phyloP scores from a whole-genome alignment of 2,888 invertebrate species.

The Exocentrus adspersus region DNA sequence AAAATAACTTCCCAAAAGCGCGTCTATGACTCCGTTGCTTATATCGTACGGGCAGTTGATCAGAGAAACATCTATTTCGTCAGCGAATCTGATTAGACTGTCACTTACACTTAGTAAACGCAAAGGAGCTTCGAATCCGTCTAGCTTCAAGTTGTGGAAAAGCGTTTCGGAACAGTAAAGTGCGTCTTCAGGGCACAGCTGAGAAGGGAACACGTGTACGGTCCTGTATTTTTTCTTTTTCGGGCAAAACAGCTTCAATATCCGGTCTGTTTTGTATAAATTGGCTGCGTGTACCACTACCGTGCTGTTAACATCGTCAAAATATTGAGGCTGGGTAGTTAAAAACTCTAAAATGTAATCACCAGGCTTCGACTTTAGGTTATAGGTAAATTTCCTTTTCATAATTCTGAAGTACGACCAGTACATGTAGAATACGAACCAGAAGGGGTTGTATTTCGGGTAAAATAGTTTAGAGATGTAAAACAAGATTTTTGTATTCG shows the following conservation, averaged over 20 bases:
- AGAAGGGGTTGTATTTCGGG: conserved; percentile 52
- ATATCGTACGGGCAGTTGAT: conserved; percentile 63
- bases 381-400: conserved; percentile 49
- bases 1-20: conserved; percentile 75
- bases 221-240: conserved; percentile 31
- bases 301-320: conserved; percentile 53
- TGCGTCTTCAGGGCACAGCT: conserved; percentile 27
- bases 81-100: conserved; percentile 50
- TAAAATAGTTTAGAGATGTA: conserved; percentile 39
- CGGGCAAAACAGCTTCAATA: conserved; percentile 39
- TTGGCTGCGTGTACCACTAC: conserved; percentile 48
- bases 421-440: conserved; percentile 58
- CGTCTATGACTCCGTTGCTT: conserved; percentile 64
- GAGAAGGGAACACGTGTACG: conserved; percentile 39
- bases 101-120: conserved; percentile 30
- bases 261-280: conserved; percentile 43
- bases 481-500: conserved; percentile 15
- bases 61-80: conserved; percentile 57
- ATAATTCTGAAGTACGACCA: conserved; percentile 51
- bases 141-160: conserved; percentile 35
- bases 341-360: conserved; percentile 42
- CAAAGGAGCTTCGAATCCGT: conserved; percentile 25
- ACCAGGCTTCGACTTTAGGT: conserved; percentile 43
- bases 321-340: conserved; percentile 30
- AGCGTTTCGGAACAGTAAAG: conserved; percentile 41